phyloP scores from a whole-genome alignment of 2,888 invertebrate genomes.

The Xanthia togata region DNA sequence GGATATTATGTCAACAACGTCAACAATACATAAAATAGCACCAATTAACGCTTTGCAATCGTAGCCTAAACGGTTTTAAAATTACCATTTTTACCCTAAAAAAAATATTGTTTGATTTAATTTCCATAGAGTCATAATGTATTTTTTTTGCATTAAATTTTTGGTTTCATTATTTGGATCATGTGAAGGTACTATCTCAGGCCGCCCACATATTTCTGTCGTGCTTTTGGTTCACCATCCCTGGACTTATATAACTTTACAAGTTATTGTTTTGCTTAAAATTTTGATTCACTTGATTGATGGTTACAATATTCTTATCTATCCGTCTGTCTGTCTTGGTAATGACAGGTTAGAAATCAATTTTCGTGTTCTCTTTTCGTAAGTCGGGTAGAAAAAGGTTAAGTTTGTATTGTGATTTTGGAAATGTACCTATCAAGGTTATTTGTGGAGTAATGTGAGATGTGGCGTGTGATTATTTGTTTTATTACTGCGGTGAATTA shows the following conservation, averaged over 20 bases:
- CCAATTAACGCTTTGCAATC: neutral
- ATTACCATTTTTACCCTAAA: neutral
- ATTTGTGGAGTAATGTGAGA: slow-evolving; percentile 5
- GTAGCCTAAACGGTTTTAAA: neutral
- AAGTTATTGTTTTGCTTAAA: slow-evolving; percentile 30
- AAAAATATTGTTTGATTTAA: neutral
- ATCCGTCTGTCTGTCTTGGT: slow-evolving; percentile 39
- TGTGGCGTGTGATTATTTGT: slow-evolving; percentile 14
- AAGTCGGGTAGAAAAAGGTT: slow-evolving; percentile 20
- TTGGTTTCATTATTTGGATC: neutral
- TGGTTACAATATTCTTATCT: slow-evolving; percentile 38
- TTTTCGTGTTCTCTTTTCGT: slow-evolving; percentile 34
- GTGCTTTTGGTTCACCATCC: neutral
- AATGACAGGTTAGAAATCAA: slow-evolving; percentile 54
- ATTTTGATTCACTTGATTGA: slow-evolving; percentile 47
- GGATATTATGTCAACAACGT: neutral
- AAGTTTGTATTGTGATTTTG: slow-evolving; percentile 15
- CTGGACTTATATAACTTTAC: slow-evolving; percentile 39
- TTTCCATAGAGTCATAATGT: neutral
- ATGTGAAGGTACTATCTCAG: neutral
- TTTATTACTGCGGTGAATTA: neutral
- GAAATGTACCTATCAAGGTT: slow-evolving; percentile 21
- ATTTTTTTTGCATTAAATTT: neutral
- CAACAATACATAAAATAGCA: neutral
- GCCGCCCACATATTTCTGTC: neutral